Base-by-base conservation (phyloP, 2,888 invertebrate species). In the Drosophila falleni region DNA sequence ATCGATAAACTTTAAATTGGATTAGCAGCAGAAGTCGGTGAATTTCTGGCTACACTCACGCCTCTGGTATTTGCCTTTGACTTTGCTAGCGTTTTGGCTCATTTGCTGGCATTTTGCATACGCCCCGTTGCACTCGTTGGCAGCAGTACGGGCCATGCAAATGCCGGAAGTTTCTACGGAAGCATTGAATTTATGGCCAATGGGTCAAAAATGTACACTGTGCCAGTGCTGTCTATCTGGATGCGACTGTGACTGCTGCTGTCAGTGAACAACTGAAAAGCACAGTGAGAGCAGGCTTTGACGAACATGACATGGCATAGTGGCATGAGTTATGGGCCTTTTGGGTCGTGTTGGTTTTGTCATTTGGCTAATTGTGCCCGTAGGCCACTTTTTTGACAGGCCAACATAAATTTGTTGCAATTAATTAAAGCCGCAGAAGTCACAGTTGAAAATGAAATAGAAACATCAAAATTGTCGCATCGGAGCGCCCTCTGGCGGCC, bases 361-460 rank as follows among this genome's bases (percentile, higher is more conserved):
- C 86, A 85, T 85, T 85, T 82, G 76, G 87, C 86, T 86, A 86
- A 86, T 86, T 86, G 86, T 85, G 83, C 76, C 84, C 85, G 80
- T 81, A 76, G 85, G 87, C 86, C 73, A 72, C 37, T 55, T 77
- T 81, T 81, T 75, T 70, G 68, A 61, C 71, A 67, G 70, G 71
- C 75, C 65, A 71, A 71, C 79, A 87, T 87, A 81, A 85, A 86
- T 86, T 87, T 83, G 86, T 83, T 76, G 81, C 81, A 82, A 85
- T 86, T 81, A 86, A 86, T 87, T 82, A 81, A 79, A 77, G 77
- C 78, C 78, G 53, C 78, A 76, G 71, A 75, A 54, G 71, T 58
- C 56, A 19, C 46, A 50, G 26, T 37, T 46, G 37, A n/a, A 39
- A 78, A 39, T 41, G 62, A 58, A 80, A 81, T 81, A 81, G 77